Evolutionary conservation across 2,888 invertebrate species (phyloP).

Genomic region (Notodonta dromedarius): DNA sequence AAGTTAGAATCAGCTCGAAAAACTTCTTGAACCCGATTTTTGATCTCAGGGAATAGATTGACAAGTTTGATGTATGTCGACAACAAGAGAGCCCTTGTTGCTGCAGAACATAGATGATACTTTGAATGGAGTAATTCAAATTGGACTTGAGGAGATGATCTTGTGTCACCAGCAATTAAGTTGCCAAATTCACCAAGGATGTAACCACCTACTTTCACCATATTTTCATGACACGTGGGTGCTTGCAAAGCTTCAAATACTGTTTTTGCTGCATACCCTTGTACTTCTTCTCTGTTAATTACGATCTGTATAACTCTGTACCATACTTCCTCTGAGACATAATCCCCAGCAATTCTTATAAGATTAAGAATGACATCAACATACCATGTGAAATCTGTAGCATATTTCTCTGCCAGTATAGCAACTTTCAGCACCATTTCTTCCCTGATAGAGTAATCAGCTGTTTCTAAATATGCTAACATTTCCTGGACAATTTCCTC

Average conservation of each 20-base stretch:
- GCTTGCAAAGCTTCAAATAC: slow-evolving; percentile 99
- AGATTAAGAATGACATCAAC: slow-evolving; percentile 99
- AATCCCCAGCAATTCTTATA: slow-evolving; percentile 99
- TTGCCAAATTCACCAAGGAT: slow-evolving; percentile 99
- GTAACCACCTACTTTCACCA: slow-evolving; percentile 99
- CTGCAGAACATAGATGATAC: slow-evolving; percentile 98
- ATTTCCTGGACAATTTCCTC: slow-evolving; percentile 99
- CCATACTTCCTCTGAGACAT: slow-evolving; percentile 99
- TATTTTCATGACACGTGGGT: slow-evolving; percentile 99
- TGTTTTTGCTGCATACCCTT: slow-evolving; percentile 99
- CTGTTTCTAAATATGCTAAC: slow-evolving; percentile 99
- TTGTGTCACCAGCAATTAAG: slow-evolving; percentile 98
- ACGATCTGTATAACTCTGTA: slow-evolving; percentile 99
- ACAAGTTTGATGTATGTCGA: slow-evolving; percentile 99
- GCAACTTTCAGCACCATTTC: slow-evolving; percentile 99
- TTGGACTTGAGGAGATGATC: slow-evolving; percentile 98
- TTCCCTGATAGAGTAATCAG: slow-evolving; percentile 99
- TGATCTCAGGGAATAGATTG: slow-evolving; percentile 99
- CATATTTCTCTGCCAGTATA: slow-evolving; percentile 99
- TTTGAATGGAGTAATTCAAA: slow-evolving; percentile 99
- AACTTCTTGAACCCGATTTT: slow-evolving; percentile 97
- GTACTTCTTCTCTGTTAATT: slow-evolving; percentile 99
- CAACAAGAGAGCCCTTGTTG: slow-evolving; percentile 97
- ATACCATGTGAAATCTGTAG: slow-evolving; percentile 99
- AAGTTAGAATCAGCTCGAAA: slow-evolving; percentile 97